phyloP scores from a whole-genome alignment of 1,140 invertebrate genomes.

The Drosophila sechellia region DNA sequence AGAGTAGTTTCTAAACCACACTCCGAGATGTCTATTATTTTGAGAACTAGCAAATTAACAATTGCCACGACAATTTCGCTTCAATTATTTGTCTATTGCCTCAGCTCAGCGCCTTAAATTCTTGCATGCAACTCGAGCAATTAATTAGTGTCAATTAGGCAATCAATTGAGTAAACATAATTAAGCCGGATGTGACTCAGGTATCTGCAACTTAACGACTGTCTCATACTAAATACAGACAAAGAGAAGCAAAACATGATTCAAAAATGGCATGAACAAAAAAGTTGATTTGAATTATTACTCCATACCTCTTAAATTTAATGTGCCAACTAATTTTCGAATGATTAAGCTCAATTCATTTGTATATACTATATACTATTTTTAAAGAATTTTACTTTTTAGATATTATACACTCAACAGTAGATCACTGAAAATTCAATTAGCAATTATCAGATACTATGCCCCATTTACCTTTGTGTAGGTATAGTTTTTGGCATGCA shows the following conservation, averaged over 20 bases:
- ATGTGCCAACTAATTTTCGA: no score
- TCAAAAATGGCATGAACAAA: background rate
- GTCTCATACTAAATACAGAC: slow-evolving; percentile 20
- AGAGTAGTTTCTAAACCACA: background rate
- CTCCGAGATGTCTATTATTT: background rate
- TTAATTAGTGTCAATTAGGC: slow-evolving; percentile 54
- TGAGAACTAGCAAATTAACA: background rate
- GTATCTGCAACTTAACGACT: slow-evolving; percentile 11
- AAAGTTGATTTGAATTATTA: background rate
- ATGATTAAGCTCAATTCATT: no score
- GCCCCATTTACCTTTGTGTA: slow-evolving; percentile 76
- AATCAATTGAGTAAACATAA: slow-evolving; percentile 51
- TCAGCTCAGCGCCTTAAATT: slow-evolving; percentile 21
- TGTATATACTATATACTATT: no score
- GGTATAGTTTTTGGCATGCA: slow-evolving; percentile 80
- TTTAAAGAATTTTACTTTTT: no score
- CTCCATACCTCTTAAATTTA: background rate
- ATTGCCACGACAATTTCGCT: slow-evolving; percentile 16
- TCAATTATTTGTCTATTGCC: slow-evolving; percentile 20
- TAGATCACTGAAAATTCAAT: no score
- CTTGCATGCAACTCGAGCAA: slow-evolving; percentile 38
- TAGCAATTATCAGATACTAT: no score
- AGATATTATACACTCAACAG: no score
- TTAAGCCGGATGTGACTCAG: slow-evolving; percentile 40
- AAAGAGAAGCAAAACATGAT: slow-evolving; percentile 3